phyloP scores from a whole-genome alignment of 2,113 vertebrate genomes.

The Mirounga angustirostris region DNA sequence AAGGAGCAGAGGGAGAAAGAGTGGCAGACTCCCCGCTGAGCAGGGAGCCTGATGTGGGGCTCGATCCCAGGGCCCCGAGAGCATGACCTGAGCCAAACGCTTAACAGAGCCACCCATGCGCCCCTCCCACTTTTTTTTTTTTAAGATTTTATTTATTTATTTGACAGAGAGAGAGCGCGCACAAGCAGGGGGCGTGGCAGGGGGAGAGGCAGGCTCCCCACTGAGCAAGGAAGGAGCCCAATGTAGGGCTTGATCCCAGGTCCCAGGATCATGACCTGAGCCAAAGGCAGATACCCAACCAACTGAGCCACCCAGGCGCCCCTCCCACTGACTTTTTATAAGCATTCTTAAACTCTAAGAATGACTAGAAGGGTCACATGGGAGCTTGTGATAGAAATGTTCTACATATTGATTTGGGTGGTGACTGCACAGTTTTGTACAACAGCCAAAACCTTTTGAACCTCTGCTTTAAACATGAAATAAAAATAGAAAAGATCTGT shows the following conservation, averaged over 20 bases:
- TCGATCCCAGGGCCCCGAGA: no score
- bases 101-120: no score
- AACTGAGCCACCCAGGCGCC: neutral
- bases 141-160: no score
- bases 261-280: neutral
- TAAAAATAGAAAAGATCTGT: neutral
- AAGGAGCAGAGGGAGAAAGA: neutral
- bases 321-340: neutral
- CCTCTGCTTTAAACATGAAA: slow-evolving; percentile 4
- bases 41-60: neutral
- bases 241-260: no score
- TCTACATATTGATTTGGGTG: neutral
- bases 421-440: neutral
- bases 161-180: no score
- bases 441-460: neutral
- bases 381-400: neutral
- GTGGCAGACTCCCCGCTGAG: neutral
- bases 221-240: no score
- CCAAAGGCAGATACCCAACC: neutral
- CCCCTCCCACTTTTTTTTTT: no score
- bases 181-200: no score
- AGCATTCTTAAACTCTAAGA: neutral
- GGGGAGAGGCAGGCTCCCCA: no score
- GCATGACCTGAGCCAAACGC: no score
- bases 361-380: neutral